phyloP scores from a whole-genome alignment of 2,888 invertebrate genomes.

The Drosophila cognata region DNA sequence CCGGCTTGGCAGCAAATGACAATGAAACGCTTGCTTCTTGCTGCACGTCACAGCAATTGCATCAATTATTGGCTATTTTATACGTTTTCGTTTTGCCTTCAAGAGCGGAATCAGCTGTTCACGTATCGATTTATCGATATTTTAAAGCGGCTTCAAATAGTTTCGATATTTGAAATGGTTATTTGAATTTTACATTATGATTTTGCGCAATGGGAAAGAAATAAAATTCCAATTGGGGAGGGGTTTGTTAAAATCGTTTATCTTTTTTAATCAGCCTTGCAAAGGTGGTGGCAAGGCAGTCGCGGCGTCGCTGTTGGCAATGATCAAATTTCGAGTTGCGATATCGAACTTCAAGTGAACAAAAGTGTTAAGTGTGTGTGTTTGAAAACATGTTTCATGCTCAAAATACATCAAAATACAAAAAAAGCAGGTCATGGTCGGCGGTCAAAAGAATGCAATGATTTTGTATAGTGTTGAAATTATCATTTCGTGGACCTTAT shows the following conservation, averaged over 20 bases:
- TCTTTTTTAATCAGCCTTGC: background rate
- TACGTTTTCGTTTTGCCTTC: constrained; percentile 39
- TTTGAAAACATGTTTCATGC: constrained; percentile 19
- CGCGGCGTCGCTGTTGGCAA: constrained; percentile 25
- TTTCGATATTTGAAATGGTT: background rate
- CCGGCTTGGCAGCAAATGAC: constrained; percentile 44
- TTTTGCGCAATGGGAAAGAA: background rate
- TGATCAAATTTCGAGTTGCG: constrained; percentile 37
- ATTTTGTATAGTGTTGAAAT: constrained; percentile 24
- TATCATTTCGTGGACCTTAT: constrained; percentile 21
- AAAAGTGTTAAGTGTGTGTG: constrained; percentile 4
- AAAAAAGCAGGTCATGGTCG: constrained; percentile 43
- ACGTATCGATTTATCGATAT: constrained; percentile 33
- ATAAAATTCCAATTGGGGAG: background rate
- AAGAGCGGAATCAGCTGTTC: constrained; percentile 39
- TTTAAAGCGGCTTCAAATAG: background rate
- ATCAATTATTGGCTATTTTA: constrained; percentile 30
- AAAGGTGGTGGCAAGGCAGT: constrained; percentile 14
- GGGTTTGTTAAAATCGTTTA: background rate
- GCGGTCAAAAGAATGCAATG: constrained; percentile 80
- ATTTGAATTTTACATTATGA: background rate
- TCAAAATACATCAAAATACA: background rate
- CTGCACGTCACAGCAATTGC: constrained; percentile 20
- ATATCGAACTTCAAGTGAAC: constrained; percentile 44
- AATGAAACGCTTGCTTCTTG: background rate